Percentiles rank a stretch among this genome's conserved stretches.
Conservation (phyloP, 2,888 invertebrate species). For the Eulithis testata region DNA sequence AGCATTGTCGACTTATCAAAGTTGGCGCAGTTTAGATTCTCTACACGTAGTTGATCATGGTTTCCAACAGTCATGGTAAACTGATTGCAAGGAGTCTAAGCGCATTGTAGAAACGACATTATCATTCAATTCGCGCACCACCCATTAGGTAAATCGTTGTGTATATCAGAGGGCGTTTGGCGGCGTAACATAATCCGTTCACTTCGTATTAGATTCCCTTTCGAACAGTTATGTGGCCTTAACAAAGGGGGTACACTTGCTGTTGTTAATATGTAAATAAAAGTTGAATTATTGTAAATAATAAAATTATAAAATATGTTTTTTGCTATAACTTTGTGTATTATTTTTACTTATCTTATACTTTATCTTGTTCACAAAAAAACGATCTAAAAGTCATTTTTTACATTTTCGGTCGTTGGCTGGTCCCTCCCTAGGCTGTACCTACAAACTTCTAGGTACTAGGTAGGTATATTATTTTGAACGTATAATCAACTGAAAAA, state of each 20-base stretch:
- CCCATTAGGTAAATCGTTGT: conserved; percentile 30
- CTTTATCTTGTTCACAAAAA: neutral
- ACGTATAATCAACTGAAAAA: conserved; percentile 42
- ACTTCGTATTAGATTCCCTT: conserved; percentile 65
- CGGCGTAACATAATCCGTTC: conserved; percentile 39
- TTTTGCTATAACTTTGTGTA: conserved; percentile 72
- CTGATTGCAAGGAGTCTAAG: neutral
- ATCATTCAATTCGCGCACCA: conserved; percentile 23
- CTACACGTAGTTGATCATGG: neutral
- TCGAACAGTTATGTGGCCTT: conserved; percentile 77
- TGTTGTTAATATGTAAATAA: conserved; percentile 85
- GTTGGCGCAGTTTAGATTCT: neutral
- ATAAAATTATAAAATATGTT: conserved; percentile 83
- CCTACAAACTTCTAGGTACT: too few relatives aligned
- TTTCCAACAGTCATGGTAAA: neutral
- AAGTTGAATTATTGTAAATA: conserved; percentile 84
- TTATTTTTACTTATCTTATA: conserved; percentile 45
- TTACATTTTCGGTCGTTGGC: too few relatives aligned
- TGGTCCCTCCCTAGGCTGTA: too few relatives aligned
- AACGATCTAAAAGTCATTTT: neutral
- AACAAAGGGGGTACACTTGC: conserved; percentile 66
- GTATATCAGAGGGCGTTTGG: conserved; percentile 20
- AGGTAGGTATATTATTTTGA: neutral
- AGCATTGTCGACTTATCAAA: too few relatives aligned
- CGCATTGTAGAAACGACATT: conserved; percentile 2